Evolutionary conservation across 1,140 invertebrate species (phyloP).

Genomic region (Sminthurides bifidus): DNA sequence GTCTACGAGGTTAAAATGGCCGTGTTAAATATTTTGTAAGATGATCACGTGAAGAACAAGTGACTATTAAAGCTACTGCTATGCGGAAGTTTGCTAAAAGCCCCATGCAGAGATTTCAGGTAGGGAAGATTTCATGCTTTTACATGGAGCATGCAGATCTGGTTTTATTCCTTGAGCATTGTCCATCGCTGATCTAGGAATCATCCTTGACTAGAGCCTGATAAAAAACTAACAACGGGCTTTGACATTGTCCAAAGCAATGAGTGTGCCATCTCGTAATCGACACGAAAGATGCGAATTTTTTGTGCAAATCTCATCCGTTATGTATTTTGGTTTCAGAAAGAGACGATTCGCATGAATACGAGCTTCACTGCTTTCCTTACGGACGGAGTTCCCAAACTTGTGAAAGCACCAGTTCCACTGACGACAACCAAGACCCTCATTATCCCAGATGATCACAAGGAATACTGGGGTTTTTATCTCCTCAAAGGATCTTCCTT

Average conservation of each 20-base stretch:
- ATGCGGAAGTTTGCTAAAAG: too few relatives aligned
- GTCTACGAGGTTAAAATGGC: too few relatives aligned
- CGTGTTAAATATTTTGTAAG: too few relatives aligned
- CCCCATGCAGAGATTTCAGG: too few relatives aligned
- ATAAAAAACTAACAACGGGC: background rate
- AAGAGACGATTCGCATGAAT: conserved; percentile 55
- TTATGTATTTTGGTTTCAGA: conserved; percentile 44
- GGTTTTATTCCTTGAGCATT: too few relatives aligned
- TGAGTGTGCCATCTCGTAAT: background rate
- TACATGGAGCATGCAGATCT: too few relatives aligned
- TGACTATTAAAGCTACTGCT: too few relatives aligned
- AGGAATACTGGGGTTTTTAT: conserved; percentile 73
- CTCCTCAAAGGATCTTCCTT: conserved; percentile 59
- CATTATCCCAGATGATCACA: conserved; percentile 60
- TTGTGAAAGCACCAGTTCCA: conserved; percentile 43
- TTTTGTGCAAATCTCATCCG: too few relatives aligned
- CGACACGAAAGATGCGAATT: background rate
- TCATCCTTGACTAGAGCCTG: background rate
- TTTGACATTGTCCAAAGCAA: background rate
- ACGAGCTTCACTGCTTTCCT: conserved; percentile 63
- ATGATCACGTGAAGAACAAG: too few relatives aligned
- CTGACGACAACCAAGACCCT: conserved; percentile 56
- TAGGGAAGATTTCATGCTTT: too few relatives aligned
- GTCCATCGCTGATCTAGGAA: too few relatives aligned
- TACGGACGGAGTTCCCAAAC: conserved; percentile 46